phyloP scores from a whole-genome alignment of 2,797 vertebrate species.

The Falco peregrinus region DNA sequence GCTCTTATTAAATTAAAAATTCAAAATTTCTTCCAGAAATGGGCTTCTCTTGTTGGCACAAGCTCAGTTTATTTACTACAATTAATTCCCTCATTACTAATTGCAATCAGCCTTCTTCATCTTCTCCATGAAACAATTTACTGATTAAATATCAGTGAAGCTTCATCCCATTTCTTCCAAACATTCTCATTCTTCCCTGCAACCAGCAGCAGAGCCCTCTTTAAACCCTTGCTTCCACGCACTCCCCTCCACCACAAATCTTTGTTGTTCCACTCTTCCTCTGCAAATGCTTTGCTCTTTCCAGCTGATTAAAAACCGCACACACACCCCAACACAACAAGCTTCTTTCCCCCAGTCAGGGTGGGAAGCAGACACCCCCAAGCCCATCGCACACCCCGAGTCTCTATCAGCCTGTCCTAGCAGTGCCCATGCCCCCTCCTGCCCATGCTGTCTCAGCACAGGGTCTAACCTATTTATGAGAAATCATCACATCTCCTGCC shows the following conservation, averaged over 20 bases:
- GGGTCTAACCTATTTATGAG: no score
- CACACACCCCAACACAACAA: no score
- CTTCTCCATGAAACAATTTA: neutral
- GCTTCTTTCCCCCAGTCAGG: fast-evolving
- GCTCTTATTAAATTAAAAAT: neutral
- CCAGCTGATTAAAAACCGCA: neutral
- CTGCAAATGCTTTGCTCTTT: neutral
- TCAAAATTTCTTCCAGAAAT: neutral
- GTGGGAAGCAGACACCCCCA: neutral
- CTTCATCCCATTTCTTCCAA: neutral
- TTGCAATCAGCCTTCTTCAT: neutral
- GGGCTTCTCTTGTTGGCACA: neutral
- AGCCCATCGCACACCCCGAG: neutral
- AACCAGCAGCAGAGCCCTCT: neutral
- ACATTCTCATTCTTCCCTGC: no score
- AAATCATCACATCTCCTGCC: neutral
- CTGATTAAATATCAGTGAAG: neutral
- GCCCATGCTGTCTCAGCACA: no score
- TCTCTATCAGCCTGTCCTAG: neutral
- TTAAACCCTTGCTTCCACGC: neutral
- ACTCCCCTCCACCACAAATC: neutral
- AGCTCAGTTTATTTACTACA: neutral
- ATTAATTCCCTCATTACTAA: neutral
- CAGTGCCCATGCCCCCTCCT: neutral
- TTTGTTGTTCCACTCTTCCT: fast-evolving